phyloP scores from a whole-genome alignment of 2,888 invertebrate species.

The Cheilosia vernalis region DNA sequence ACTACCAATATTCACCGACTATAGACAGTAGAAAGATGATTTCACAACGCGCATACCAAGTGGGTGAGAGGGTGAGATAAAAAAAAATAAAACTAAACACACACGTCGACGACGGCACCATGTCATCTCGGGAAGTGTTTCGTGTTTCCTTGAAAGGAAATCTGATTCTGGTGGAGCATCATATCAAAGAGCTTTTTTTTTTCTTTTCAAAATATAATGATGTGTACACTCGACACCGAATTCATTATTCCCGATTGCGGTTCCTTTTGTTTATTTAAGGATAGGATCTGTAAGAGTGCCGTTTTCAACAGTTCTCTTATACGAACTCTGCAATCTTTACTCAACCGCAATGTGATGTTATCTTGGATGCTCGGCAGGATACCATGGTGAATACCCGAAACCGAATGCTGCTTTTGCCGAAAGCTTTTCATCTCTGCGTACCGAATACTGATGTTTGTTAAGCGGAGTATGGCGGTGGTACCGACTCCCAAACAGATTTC shows the following conservation, averaged over 20 bases:
- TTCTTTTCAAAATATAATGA: conserved; percentile 43
- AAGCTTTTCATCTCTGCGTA: conserved; percentile 48
- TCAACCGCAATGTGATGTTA: conserved; percentile 26
- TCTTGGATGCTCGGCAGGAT: conserved; percentile 1
- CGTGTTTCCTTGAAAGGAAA: conserved; percentile 31
- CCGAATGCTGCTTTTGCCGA: conserved; percentile 24
- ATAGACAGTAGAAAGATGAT: conserved; percentile 7
- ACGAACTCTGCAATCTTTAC: conserved; percentile 37
- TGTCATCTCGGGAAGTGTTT: conserved; percentile 26
- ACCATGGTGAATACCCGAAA: neutral
- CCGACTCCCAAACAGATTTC: conserved; percentile 58
- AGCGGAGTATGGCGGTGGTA: neutral
- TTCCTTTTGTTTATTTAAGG: conserved; percentile 24
- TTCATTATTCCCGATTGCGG: conserved; percentile 40
- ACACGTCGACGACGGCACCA: neutral
- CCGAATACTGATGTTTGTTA: conserved; percentile 1
- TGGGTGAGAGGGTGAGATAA: too few species aligned
- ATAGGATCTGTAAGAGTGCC: conserved; percentile 6
- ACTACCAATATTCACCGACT: neutral
- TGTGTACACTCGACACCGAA: conserved; percentile 59
- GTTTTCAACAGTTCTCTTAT: conserved; percentile 45
- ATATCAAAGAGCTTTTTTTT: conserved; percentile 49
- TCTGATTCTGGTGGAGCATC: conserved; percentile 45
- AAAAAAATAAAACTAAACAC: neutral
- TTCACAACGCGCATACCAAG: neutral